phyloP scores from a whole-genome alignment of 2,888 invertebrate genomes.

The Brachynemurus nebulosus region DNA sequence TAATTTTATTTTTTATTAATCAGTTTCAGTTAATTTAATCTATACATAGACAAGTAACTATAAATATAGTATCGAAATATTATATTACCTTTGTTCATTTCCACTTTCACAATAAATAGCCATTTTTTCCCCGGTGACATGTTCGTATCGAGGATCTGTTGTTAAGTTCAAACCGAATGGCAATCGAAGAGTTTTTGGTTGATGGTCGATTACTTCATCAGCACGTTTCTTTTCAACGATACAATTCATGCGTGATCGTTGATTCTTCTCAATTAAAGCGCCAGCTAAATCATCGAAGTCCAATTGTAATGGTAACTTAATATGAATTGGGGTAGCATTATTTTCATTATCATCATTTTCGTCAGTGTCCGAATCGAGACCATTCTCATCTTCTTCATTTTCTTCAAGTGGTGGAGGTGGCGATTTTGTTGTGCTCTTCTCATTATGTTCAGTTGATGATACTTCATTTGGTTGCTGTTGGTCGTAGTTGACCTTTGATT shows the following conservation, averaged over 20 bases:
- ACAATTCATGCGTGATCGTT: slow-evolving; percentile 78
- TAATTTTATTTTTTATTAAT: no score
- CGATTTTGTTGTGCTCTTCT: slow-evolving; percentile 23
- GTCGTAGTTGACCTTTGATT: slow-evolving; percentile 2
- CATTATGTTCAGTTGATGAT: slow-evolving; percentile 23
- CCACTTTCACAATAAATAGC: slow-evolving; percentile 81
- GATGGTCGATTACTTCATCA: slow-evolving; percentile 69
- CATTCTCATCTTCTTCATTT: slow-evolving; percentile 14
- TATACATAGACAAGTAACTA: not conserved
- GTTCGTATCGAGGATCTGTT: slow-evolving; percentile 57
- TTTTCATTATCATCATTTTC: slow-evolving; percentile 42
- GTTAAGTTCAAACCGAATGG: slow-evolving; percentile 53
- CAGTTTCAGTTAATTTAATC: no score
- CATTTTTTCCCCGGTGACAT: slow-evolving; percentile 71
- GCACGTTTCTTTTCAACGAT: slow-evolving; percentile 74
- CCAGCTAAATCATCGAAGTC: slow-evolving; percentile 73
- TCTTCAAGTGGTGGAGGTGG: slow-evolving; percentile 16
- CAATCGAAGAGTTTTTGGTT: slow-evolving; percentile 45
- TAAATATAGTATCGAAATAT: not conserved
- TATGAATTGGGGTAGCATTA: slow-evolving; percentile 39
- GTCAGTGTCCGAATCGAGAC: slow-evolving; percentile 35
- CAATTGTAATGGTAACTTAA: slow-evolving; percentile 67
- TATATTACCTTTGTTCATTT: slow-evolving; percentile 41
- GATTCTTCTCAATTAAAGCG: slow-evolving; percentile 53
- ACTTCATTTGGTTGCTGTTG: no score